Percentiles rank a stretch among this genome's conserved stretches.
Conservation (phyloP, 1,140 invertebrate species). For the Papilio glaucus region DNA sequence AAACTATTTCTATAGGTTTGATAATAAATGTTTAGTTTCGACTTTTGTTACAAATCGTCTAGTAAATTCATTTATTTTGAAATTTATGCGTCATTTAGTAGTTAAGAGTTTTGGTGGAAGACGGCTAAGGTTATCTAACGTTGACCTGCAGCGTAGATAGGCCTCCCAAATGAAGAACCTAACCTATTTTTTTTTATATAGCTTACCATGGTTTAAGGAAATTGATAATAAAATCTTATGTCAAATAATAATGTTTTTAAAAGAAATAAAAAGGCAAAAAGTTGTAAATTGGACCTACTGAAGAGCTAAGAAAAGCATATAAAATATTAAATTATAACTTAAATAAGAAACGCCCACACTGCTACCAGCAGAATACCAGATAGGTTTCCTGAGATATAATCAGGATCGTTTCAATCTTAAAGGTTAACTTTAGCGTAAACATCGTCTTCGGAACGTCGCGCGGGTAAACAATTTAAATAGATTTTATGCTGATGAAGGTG, state of each 20-base stretch:
- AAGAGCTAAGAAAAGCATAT: background rate
- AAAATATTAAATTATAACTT: constrained; percentile 15
- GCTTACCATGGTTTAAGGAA: too few relatives aligned
- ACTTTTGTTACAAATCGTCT: too few relatives aligned
- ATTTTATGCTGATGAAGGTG: constrained; percentile 28
- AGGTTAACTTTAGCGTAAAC: constrained; percentile 13
- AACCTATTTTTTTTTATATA: too few relatives aligned
- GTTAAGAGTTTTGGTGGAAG: too few relatives aligned
- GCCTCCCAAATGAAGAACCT: too few relatives aligned
- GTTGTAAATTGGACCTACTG: background rate
- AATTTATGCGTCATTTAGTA: too few relatives aligned
- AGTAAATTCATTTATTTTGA: too few relatives aligned
- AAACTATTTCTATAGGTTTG: background rate
- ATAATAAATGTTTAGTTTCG: too few relatives aligned
- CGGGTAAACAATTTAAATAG: constrained; percentile 31
- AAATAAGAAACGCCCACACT: background rate
- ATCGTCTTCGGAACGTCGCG: background rate
- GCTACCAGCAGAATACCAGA: background rate
- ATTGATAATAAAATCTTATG: too few relatives aligned
- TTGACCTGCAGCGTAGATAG: too few relatives aligned
- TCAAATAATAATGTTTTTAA: too few relatives aligned
- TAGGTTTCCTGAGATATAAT: background rate
- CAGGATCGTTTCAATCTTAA: constrained; percentile 7
- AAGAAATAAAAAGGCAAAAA: background rate
- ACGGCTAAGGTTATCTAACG: too few relatives aligned